Base-by-base conservation (phyloP, 2,888 invertebrate genomes). In the Dicroscelio sp. region DNA sequence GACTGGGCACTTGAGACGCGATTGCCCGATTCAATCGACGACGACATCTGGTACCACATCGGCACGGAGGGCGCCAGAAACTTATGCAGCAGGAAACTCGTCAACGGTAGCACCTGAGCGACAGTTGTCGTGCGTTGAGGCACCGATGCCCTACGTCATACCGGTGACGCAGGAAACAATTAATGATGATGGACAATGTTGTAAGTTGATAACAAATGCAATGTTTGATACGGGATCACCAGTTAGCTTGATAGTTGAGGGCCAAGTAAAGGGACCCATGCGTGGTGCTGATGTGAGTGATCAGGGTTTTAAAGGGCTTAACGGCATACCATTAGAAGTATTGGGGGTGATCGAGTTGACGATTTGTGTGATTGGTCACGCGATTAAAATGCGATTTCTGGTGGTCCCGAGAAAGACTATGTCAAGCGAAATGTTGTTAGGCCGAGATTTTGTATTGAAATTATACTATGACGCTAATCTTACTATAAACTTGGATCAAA, bases 121-220 rank as follows among this genome's bases (percentile, higher is more conserved):
- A 14, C 43, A 38, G 14, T 8, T 14, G 43, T 38, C 43, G 43
- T n/a, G n/a, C 67, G 31, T 75, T 31, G 55, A 75, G 55, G 33
- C 69, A 35, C 31, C 69, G n/a, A n/a, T 35, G n/a, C 75, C 75
- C 17, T 75, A 75, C 55, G 33, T 55, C n/a, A 30, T 75, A 33
- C 55, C 52, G n/a, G 75, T 75, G 52, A n/a, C n/a, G n/a, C n/a
- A n/a, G n/a, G n/a, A n/a, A n/a, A n/a, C n/a, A n/a, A n/a, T n/a
- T n/a, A 14, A 30, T 75, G 75, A 55, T 10, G 55, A 75, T 23
- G 55, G 69, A 35, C 35, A 69, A 69, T 33, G 69, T 69, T 33
- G 69, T 69, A 35, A 69, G 69, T 69, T 33, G n/a, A 12, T 35
- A 23, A 30, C 30, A n/a, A 69, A 33, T 69, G 55, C 75, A 10